Conservation (phyloP, 1,140 invertebrate species). For the Macrosteles quadrilineatus region DNA sequence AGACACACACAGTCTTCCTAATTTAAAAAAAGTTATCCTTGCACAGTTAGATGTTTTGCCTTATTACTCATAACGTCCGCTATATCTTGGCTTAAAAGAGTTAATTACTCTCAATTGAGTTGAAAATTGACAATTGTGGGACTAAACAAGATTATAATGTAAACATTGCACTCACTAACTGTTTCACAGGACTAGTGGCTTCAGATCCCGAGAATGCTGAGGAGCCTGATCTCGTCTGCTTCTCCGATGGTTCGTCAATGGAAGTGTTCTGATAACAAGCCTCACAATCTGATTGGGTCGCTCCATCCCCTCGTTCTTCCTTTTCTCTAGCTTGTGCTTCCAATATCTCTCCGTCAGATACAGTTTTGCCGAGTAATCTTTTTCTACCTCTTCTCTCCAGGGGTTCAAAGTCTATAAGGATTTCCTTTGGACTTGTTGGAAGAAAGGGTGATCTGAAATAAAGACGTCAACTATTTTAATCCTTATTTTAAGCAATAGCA, state of each 20-base stretch:
- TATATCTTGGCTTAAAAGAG: too few species aligned
- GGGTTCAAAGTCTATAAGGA: constrained; percentile 80
- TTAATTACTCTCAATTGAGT: too few species aligned
- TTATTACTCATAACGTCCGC: too few species aligned
- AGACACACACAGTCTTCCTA: too few species aligned
- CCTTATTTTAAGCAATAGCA: too few species aligned
- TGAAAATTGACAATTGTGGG: too few species aligned
- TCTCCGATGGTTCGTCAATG: constrained; percentile 30
- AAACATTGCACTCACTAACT: constrained; percentile 23
- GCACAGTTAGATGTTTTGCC: too few species aligned
- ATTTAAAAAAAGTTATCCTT: too few species aligned
- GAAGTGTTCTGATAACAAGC: constrained; percentile 29
- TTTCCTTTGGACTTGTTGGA: constrained; percentile 56
- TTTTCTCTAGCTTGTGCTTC: constrained; percentile 60
- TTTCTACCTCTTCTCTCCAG: constrained; percentile 54
- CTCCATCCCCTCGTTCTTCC: constrained; percentile 39
- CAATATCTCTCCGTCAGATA: constrained; percentile 78
- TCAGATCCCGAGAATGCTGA: constrained; percentile 21
- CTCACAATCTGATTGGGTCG: constrained; percentile 40
- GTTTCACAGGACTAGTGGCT: constrained; percentile 27
- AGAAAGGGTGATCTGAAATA: constrained; percentile 39
- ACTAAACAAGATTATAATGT: too few species aligned
- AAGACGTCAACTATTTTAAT: too few species aligned
- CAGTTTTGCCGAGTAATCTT: constrained; percentile 70
- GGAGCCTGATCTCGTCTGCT: constrained; percentile 20